phyloP scores from a whole-genome alignment of 1,140 invertebrate species.

The Pogonognathellus flavescens region DNA sequence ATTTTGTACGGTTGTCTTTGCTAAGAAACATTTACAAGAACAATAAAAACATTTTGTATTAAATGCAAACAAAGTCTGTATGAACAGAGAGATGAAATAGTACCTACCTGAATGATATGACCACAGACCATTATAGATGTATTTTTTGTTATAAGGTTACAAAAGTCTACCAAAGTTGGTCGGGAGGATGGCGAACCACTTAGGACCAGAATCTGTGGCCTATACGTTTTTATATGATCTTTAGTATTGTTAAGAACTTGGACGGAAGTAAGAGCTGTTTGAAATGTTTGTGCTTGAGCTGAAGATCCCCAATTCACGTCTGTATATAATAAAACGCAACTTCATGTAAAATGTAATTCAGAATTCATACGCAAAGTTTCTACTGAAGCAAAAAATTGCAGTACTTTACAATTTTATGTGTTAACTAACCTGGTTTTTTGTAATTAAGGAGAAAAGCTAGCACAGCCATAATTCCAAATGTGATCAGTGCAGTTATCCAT shows the following conservation, averaged over 20 bases:
- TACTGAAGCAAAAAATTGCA: conserved; percentile 70
- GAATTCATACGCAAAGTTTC: no score
- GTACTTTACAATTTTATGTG: no score
- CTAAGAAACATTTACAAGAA: conserved; percentile 52
- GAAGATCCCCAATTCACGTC: conserved; percentile 79
- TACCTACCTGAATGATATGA: conserved; percentile 69
- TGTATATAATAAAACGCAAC: conserved; percentile 67
- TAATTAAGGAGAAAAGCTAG: conserved; percentile 74
- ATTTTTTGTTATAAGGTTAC: conserved; percentile 72
- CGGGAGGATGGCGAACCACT: conserved; percentile 72
- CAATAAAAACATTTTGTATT: background rate
- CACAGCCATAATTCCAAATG: conserved; percentile 72
- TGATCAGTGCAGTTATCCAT: conserved; percentile 74
- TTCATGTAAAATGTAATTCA: background rate
- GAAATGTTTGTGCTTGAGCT: conserved; percentile 76
- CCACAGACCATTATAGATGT: conserved; percentile 74
- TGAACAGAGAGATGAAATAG: background rate
- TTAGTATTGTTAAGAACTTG: conserved; percentile 72
- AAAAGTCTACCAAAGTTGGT: conserved; percentile 75
- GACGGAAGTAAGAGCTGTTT: conserved; percentile 72
- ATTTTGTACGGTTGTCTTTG: conserved; percentile 57
- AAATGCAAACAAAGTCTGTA: background rate
- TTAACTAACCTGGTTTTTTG: conserved; percentile 73
- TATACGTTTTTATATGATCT: conserved; percentile 77
- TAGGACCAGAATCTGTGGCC: conserved; percentile 75